Conservation (phyloP, 2,113 vertebrate species). For the Mastomys natalensis region DNA sequence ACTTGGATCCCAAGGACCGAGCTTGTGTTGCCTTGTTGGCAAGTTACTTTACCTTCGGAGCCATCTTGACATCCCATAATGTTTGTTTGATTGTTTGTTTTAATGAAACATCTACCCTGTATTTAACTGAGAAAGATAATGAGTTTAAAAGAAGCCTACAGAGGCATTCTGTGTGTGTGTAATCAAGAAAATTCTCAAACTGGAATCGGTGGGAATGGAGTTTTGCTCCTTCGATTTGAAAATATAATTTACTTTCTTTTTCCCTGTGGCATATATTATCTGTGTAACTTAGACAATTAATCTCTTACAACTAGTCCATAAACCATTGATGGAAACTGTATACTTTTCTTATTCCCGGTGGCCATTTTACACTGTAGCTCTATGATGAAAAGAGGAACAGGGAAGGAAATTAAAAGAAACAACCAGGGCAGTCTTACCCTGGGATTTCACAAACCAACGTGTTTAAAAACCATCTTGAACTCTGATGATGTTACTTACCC, state of each 20-base stretch:
- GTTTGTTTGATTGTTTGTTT: neutral
- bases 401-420: neutral
- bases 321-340: neutral
- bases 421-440: neutral
- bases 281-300: slow-evolving; percentile 23
- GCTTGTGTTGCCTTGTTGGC: neutral
- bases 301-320: neutral
- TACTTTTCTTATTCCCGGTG: neutral
- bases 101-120: slow-evolving; percentile 1
- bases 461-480: slow-evolving; percentile 65
- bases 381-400: no score
- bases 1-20: neutral
- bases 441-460: slow-evolving; percentile 5
- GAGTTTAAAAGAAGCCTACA: neutral
- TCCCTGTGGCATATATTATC: neutral
- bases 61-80: neutral
- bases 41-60: neutral
- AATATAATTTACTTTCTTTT: slow-evolving; percentile 29
- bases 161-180: neutral
- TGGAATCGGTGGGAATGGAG: neutral
- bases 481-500: neutral
- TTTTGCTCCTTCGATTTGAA: slow-evolving; percentile 6
- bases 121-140: neutral
- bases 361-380: neutral
- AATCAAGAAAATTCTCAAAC: neutral